Conservation (phyloP, 2,113 vertebrate genomes). For the Sapajus apella region DNA sequence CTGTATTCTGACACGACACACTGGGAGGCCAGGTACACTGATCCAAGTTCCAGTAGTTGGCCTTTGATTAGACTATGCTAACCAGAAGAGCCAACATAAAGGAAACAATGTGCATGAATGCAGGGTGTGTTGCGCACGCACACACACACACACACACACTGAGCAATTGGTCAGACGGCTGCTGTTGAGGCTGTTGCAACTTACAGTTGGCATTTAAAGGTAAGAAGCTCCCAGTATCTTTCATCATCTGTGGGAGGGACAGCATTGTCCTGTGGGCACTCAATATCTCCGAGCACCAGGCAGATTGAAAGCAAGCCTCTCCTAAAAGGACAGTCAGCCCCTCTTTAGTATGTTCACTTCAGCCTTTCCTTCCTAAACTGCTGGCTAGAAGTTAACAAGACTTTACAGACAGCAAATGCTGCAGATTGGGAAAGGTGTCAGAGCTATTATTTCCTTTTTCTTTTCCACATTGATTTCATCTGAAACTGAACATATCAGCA, state of each 20-base stretch:
- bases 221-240: slow-evolving; percentile 51
- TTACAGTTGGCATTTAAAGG: slow-evolving; percentile 52
- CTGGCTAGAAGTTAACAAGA: not conserved
- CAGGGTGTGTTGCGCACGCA: too few species aligned
- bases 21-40: not conserved
- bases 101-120: not conserved
- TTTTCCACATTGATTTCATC: slow-evolving; percentile 23
- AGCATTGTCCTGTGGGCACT: not conserved
- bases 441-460: slow-evolving; percentile 44
- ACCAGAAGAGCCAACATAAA: not conserved
- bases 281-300: not conserved
- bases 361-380: not conserved
- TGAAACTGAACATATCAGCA: slow-evolving; percentile 59
- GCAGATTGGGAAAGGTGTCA: not conserved
- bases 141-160: too few species aligned
- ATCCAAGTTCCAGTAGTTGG: not conserved
- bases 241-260: slow-evolving; percentile 12
- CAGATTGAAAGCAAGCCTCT: not conserved
- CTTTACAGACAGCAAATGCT: not conserved
- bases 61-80: not conserved
- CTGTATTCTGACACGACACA: not conserved
- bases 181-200: not conserved
- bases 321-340: not conserved
- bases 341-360: not conserved
- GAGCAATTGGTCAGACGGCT: not conserved